Evolutionary conservation across 2,113 vertebrate genomes (phyloP), one percentile per base, ranked within the genome.

Genomic region (Pavo muticus): DNA sequence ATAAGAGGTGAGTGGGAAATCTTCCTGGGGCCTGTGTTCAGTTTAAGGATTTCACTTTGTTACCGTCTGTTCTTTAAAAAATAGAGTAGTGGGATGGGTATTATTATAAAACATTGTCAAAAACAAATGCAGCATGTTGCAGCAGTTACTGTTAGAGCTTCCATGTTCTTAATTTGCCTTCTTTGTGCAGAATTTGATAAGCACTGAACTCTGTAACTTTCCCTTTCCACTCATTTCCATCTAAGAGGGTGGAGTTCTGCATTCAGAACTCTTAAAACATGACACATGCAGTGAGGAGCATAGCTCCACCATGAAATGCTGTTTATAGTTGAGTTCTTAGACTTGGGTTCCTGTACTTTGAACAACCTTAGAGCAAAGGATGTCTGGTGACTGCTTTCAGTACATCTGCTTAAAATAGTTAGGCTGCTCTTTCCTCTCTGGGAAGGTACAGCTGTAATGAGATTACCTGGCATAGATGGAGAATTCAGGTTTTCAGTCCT

Each of bases 281-380:
- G 65, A 47, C 4, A 19, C 1, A 2, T 35, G 50, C 32, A 52
- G n/a, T 23, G 48, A 44, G 37, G 39, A 48, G 30, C 6, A 1
- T 54, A 29, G 52, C 44, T 30, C 76, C 4, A 27, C 25, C 0
- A 0, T 12, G 9, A 81, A 40, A 23, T 25, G 17, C 12, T 54
- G 20, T 75, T 88, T 63, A 10, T 72, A 84, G 35, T 45, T 73
- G 10, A 17, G 21, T 32, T 80, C 19, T 54, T 54, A 18, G 63
- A 29, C 35, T 29, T 0, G 0, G 4, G 23, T n/a, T 30, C 9
- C 54, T 73, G 8, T 77, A n/a, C 32, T 70, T 73, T 3, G 6
- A 50, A 45, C 8, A 27, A 8, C 40, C 70, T 29, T 70, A 60
- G 54, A 56, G 44, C n/a, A 56, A 44, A 71, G 56, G 39, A 32